phyloP scores from a whole-genome alignment of 2,888 invertebrate species.

The Drosophila mercatorum region DNA sequence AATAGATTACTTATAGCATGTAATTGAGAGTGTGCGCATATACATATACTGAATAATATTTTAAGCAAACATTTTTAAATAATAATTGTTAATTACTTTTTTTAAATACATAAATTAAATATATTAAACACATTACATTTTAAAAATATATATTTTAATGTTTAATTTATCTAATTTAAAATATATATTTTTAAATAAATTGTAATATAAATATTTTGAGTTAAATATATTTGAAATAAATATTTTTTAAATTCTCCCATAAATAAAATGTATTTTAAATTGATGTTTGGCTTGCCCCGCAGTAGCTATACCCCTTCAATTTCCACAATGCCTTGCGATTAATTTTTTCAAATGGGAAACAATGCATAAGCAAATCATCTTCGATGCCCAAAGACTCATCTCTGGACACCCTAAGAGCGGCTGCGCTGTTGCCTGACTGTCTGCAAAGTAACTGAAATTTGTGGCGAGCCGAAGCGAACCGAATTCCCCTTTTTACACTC shows the following conservation, averaged over 20 bases:
- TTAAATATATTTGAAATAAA: neutral
- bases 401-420: constrained; percentile 3
- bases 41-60: too few species aligned
- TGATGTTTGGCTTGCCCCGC: neutral
- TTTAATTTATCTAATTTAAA: too few species aligned
- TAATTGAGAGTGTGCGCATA: too few species aligned
- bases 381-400: constrained; percentile 9
- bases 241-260: too few species aligned
- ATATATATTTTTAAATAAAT: neutral
- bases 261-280: neutral
- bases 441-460: constrained; percentile 55
- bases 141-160: too few species aligned
- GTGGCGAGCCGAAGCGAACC: constrained; percentile 49
- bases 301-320: constrained; percentile 26
- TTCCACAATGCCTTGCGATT: constrained; percentile 28
- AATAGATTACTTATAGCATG: too few species aligned
- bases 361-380: constrained; percentile 50
- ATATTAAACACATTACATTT: too few species aligned
- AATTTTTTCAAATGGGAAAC: constrained; percentile 40
- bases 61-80: too few species aligned
- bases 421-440: constrained; percentile 48
- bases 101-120: too few species aligned
- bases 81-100: too few species aligned
- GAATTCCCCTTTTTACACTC: constrained; percentile 28
- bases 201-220: too few species aligned